Evolutionary conservation across 2,113 vertebrate genomes (phyloP).

Genomic region (Microtus richardsoni): DNA sequence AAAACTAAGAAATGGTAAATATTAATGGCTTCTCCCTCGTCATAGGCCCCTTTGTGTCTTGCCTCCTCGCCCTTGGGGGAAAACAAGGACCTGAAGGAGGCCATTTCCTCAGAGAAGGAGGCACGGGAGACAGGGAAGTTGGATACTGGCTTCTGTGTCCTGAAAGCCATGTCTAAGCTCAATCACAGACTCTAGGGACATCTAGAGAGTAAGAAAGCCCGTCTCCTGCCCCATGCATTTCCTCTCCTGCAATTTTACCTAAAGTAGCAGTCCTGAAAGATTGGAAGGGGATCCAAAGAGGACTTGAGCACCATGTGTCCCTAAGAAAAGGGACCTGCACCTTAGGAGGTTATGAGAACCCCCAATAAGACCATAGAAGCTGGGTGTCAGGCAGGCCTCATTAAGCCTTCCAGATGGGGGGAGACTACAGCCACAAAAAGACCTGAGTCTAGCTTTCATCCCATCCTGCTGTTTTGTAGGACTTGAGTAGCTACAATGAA

Average conservation of each 20-base stretch:
- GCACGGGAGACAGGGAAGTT: not conserved
- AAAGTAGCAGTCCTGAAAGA: not conserved
- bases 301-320: not conserved
- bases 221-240: not conserved
- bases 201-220: not conserved
- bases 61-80: not conserved
- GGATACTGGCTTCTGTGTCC: not conserved
- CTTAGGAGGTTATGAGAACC: not conserved
- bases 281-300: not conserved
- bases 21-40: too few species aligned
- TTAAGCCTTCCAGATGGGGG: not conserved
- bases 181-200: not conserved
- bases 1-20: conserved; percentile 7
- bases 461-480: too few species aligned
- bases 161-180: not conserved
- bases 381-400: not conserved
- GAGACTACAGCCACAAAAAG: not conserved
- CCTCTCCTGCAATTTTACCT: not conserved
- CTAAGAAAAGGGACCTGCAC: not conserved
- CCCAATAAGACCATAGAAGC: not conserved
- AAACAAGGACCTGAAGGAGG: not conserved
- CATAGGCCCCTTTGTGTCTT: not conserved
- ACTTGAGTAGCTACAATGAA: not conserved
- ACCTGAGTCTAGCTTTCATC: too few species aligned
- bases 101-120: not conserved